Percentiles rank a stretch among this genome's conserved stretches.
These are phyloP conservation scores for Heliothis virescens DNA, from an alignment of 1,140 invertebrate species.

Conservation along the genomic window DNA sequence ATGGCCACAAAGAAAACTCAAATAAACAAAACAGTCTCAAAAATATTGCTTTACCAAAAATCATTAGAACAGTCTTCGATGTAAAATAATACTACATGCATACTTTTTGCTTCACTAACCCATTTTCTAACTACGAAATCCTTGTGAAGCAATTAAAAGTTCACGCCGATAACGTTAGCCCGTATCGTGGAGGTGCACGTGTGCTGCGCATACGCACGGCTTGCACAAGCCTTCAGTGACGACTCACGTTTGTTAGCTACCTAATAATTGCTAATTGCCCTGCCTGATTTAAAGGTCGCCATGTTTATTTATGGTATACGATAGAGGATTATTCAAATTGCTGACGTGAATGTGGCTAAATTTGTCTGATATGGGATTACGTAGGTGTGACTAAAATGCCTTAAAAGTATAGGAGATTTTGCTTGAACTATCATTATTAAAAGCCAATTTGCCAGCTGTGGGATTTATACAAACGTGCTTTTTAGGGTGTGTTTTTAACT, in stretches of 20 bases:
- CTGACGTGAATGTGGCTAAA: neutral
- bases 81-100: neutral
- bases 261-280: conserved; percentile 41
- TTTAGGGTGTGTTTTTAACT: no score
- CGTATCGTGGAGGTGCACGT: conserved; percentile 34
- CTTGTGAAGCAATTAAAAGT: conserved; percentile 28
- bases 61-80: no score
- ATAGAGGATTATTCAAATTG: neutral
- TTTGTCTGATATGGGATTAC: no score
- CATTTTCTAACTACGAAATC: conserved; percentile 11
- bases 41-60: no score
- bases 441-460: no score
- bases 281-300: conserved; percentile 31
- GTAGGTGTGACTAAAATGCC: no score
- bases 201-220: conserved; percentile 24
- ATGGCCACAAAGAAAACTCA: no score
- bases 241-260: conserved; percentile 16
- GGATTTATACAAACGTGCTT: no score
- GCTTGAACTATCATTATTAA: no score
- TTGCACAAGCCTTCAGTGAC: conserved; percentile 23
- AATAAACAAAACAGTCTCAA: no score
- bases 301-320: neutral
- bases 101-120: neutral
- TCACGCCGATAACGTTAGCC: conserved; percentile 2
- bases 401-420: no score